Percentiles rank a stretch among this genome's conserved stretches.
Evolutionary conservation across 2,113 vertebrate species (phyloP).

Genomic region (Atractosteus spatula): DNA sequence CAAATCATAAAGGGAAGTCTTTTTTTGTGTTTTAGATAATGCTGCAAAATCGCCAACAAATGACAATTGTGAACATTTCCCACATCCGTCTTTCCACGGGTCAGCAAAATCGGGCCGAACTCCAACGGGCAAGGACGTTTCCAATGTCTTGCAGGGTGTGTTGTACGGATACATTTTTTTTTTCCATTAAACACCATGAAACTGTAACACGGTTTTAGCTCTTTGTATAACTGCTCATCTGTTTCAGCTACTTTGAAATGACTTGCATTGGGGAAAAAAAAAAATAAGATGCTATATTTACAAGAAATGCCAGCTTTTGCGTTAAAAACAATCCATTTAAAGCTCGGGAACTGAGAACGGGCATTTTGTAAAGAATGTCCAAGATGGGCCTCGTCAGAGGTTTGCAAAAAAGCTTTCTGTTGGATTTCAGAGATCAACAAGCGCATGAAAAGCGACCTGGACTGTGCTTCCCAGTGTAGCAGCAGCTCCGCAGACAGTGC

Average conservation of each 20-base stretch:
- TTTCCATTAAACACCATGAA: neutral
- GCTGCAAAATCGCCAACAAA: constrained; percentile 45
- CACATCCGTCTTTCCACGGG: constrained; percentile 30
- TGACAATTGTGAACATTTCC: constrained; percentile 35
- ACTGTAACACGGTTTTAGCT: too few relatives aligned
- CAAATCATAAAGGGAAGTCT: neutral
- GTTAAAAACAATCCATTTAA: too few relatives aligned
- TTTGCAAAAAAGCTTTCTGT: neutral
- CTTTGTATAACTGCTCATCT: too few relatives aligned
- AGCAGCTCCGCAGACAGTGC: constrained; percentile 56
- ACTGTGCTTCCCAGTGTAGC: constrained; percentile 52
- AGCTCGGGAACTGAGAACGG: too few relatives aligned
- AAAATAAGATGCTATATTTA: too few relatives aligned
- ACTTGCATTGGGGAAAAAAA: too few relatives aligned
- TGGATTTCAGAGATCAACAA: constrained; percentile 37
- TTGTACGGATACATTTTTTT: neutral
- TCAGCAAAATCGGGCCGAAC: constrained; percentile 40
- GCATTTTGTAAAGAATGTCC: too few relatives aligned
- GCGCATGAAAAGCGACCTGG: constrained; percentile 29
- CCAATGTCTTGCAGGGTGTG: neutral
- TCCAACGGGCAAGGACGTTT: constrained; percentile 21
- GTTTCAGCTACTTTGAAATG: neutral
- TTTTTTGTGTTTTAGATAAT: constrained; percentile 48
- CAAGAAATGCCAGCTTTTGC: too few relatives aligned
- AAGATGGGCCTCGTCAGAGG: too few relatives aligned